Evolutionary conservation across 2,888 invertebrate genomes (phyloP).

Genomic region (Capitulum mitella): DNA sequence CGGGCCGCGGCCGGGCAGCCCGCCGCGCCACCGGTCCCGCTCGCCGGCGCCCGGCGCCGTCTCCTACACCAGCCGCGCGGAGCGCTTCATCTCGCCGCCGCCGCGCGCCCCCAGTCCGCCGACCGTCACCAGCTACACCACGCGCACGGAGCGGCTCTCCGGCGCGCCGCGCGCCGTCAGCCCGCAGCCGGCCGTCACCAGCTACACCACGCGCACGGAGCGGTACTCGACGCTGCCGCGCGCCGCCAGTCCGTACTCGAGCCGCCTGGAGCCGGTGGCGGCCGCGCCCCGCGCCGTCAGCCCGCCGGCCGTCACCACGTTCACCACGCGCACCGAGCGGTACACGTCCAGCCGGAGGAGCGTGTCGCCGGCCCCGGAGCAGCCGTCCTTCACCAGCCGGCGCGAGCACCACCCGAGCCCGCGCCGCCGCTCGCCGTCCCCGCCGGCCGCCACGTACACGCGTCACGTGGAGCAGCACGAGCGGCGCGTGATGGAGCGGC

Average conservation of each 20-base stretch:
- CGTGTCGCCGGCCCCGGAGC: background rate
- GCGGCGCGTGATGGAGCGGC: background rate
- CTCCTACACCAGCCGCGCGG: background rate
- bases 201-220: constrained; percentile 2
- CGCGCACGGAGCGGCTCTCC: background rate
- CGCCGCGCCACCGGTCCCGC: background rate
- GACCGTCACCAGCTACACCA: background rate
- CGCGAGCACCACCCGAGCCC: background rate
- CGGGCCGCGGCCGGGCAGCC: background rate
- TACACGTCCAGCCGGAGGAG: background rate
- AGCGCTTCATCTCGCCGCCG: background rate
- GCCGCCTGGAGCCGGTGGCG: background rate
- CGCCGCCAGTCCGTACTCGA: background rate
- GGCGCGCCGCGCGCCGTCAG: background rate
- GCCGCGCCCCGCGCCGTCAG: background rate
- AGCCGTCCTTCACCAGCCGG: background rate
- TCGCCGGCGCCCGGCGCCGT: background rate
- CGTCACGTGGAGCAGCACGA: constrained; percentile 4
- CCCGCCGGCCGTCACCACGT: background rate
- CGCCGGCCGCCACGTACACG: background rate
- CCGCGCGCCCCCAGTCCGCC: background rate
- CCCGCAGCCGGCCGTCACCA: background rate
- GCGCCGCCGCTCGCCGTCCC: background rate
- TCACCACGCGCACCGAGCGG: background rate
- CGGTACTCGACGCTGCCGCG: background rate